These are phyloP conservation scores for Corythornis madagascariensis DNA, from an alignment of 2,113 vertebrate species.

Conservation along the genomic window DNA sequence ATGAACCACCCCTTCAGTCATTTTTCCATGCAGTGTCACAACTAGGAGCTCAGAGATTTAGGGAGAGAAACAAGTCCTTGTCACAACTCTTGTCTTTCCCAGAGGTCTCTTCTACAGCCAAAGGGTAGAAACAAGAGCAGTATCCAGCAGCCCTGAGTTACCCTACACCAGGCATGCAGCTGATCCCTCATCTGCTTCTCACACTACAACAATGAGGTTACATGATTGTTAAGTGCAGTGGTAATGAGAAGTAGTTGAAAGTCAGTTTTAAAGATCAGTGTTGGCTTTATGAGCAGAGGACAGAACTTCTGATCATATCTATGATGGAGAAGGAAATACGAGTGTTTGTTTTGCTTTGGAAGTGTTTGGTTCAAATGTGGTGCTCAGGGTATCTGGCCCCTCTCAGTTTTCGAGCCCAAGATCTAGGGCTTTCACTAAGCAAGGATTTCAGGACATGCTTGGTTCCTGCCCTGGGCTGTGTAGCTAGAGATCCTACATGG, in stretches of 20 bases:
- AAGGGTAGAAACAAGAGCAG: neutral
- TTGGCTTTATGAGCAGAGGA: neutral
- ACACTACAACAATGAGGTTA: neutral
- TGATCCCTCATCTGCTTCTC: neutral
- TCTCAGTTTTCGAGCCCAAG: neutral
- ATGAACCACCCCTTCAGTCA: neutral
- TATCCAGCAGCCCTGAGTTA: neutral
- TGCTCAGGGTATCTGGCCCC: rapidly evolving
- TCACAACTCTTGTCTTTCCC: neutral
- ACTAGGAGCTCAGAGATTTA: neutral
- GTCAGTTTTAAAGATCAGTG: neutral
- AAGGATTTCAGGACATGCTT: neutral
- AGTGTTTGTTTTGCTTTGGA: neutral
- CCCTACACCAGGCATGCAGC: rapidly evolving
- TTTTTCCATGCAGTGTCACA: neutral
- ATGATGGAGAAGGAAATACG: neutral
- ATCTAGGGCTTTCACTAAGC: rapidly evolving
- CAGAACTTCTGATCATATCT: neutral
- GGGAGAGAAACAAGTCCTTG: neutral
- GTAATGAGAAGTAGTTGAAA: neutral
- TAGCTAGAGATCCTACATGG: neutral
- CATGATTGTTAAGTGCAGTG: neutral
- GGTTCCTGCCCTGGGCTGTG: neutral
- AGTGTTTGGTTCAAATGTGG: neutral
- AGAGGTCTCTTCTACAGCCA: neutral